Percentiles rank a stretch among this genome's conserved stretches.
These are phyloP conservation scores for cat (Felis catus) DNA, from an alignment of 2,113 vertebrate genomes.

Conservation along the genomic window F.catus_Fca126_mat1.0 CM031428.1:19677501-19678000, in stretches of 20 bases:
- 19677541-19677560: neutral
- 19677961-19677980: too few relatives aligned
- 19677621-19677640: neutral
- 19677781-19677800: neutral
- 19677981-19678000: too few relatives aligned
- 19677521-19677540: neutral
- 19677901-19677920: too few relatives aligned
- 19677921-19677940: too few relatives aligned
- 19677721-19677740: neutral
- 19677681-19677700: neutral
- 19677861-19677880: too few relatives aligned
- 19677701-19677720: neutral
- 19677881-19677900: too few relatives aligned
- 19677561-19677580: neutral
- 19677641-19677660: neutral
- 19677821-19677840: neutral
- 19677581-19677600: neutral
- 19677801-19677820: neutral
- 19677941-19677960: too few relatives aligned
- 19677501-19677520: too few relatives aligned
- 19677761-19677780: neutral
- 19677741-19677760: slow-evolving; percentile 1
- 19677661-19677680: neutral
- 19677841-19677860: neutral
- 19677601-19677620: neutral